These are phyloP conservation scores for Dolichopus griseipennis DNA, from an alignment of 2,888 invertebrate species.

Conservation along the genomic window DNA sequence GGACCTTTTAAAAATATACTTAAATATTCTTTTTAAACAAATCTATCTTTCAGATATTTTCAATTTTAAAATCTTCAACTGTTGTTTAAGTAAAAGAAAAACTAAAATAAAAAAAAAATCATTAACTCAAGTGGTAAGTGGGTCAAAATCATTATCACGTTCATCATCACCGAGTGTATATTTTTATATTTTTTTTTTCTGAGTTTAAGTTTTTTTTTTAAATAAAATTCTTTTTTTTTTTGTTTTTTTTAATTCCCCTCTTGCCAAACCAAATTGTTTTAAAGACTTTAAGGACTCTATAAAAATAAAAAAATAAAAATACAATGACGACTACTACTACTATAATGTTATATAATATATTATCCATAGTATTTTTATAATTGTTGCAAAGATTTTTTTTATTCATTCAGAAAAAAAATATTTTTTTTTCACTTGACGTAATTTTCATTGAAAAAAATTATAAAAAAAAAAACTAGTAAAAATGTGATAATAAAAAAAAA, in stretches of 20 bases:
- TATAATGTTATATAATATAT: neutral
- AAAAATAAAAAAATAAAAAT: neutral
- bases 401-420: neutral
- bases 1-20: too few species aligned
- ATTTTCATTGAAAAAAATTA: neutral
- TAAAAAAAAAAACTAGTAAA: too few species aligned
- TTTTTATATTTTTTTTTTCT: neutral
- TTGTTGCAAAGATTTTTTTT: neutral
- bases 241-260: neutral
- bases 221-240: neutral
- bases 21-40: too few species aligned
- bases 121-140: slow-evolving; percentile 18
- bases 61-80: too few species aligned
- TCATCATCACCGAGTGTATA: neutral
- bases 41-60: too few species aligned
- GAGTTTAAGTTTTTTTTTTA: too few species aligned
- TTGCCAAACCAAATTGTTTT: neutral
- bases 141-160: slow-evolving; percentile 18
- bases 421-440: neutral
- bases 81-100: slow-evolving; percentile 2
- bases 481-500: too few species aligned
- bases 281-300: neutral
- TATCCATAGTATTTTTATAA: neutral
- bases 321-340: neutral
- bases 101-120: slow-evolving; percentile 14